Evolutionary conservation across 2,797 vertebrate genomes (phyloP), one percentile per base, ranked within the genome.

Genomic region (Corythornis leucogaster): DNA sequence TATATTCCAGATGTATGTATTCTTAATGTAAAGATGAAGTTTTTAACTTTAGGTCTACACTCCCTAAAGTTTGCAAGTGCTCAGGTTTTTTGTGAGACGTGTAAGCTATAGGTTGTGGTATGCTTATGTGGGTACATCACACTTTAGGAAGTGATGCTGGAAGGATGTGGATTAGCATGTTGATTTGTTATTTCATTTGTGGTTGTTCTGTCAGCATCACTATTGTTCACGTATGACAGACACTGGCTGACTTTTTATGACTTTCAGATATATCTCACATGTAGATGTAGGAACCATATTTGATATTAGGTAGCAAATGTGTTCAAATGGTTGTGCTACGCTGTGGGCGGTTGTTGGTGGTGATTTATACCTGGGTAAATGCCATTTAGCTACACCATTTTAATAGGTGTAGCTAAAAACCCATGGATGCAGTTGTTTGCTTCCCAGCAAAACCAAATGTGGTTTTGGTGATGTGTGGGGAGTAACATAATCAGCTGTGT

Each of bases 121-220:
- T 78, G 45, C 35, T 51, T 62, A 31, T 73, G 86, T 80, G 79
- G 79, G 90, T 94, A 89, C 81, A 93, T 94, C 90, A 94, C 17
- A 15, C 50, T 85, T 85, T 80, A 94, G 86, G 90, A 94, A 94
- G 69, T 66, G 77, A 64, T 90, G 79, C 69, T 96, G 81, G 62
- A 87, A 94, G 86, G 92, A 93, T 92, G 79, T 94, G 89, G 92
- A 76, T 95, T 73, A 83, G 30, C 33, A 83, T 94, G 92, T 83
- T 94, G 93, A 87, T 90, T 87, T 92, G 74, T 69, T 89, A 83
- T 17, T 95, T 6, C 2, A 2, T 48, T 85, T 76, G 90, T 78
- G 40, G 58, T 87, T 94, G 87, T 93, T 96, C 88, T 1, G 0
- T 89, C 81, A 77, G 76, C 82, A 76, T 83, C 76, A 28, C 81